Conservation (phyloP, 2,797 vertebrate species). For the Ctenopoma kingsleyae region DNA sequence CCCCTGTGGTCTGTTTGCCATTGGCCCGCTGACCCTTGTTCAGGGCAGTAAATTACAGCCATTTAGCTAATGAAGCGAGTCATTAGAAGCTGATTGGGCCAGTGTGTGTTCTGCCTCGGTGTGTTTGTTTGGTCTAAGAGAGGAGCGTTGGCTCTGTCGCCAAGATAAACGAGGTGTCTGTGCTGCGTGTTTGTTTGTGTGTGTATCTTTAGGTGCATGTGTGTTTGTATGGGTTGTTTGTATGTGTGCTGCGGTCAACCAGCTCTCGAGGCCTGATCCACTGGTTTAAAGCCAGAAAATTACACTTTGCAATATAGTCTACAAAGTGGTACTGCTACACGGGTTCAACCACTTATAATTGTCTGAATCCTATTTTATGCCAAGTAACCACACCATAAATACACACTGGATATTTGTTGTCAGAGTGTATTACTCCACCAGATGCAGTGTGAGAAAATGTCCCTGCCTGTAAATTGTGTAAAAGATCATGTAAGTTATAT, state of each 20-base stretch:
- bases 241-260: slow-evolving; percentile 7
- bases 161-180: slow-evolving; percentile 58
- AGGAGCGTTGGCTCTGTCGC: slow-evolving; percentile 46
- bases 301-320: neutral
- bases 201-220: slow-evolving; percentile 1
- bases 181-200: slow-evolving; percentile 3
- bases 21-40: slow-evolving; percentile 75
- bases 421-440: neutral
- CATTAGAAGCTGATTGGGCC: slow-evolving; percentile 74
- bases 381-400: slow-evolving; percentile 28
- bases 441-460: neutral
- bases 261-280: neutral
- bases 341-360: slow-evolving; percentile 16
- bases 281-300: slow-evolving; percentile 26
- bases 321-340: slow-evolving; percentile 1
- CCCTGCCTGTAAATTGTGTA: neutral
- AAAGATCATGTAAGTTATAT: slow-evolving; percentile 10
- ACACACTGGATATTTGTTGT: neutral
- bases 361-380: slow-evolving; percentile 20
- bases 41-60: slow-evolving; percentile 74
- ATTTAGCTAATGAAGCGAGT: slow-evolving; percentile 82
- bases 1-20: slow-evolving; percentile 70
- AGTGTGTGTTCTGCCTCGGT: slow-evolving; percentile 27
- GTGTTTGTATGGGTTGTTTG: slow-evolving; percentile 25
- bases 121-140: slow-evolving; percentile 70